Conservation (phyloP, 2,888 invertebrate genomes). For the Agonum fuliginosum region DNA sequence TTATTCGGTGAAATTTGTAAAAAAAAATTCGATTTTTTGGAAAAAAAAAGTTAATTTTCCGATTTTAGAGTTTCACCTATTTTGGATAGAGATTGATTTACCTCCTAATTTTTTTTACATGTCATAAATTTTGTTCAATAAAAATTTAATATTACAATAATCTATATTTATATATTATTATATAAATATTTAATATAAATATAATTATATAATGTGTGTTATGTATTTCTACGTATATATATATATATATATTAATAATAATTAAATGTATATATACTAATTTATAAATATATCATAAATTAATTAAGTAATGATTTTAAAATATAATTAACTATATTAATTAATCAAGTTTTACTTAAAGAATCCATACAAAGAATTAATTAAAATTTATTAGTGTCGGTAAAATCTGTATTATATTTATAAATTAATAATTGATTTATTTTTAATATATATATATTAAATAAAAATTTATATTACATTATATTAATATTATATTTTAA, state of each 20-base stretch:
- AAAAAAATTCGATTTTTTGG: background rate
- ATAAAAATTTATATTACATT: conserved; percentile 60
- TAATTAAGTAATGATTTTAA: background rate
- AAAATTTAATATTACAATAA: conserved; percentile 56
- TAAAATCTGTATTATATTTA: conserved; percentile 63
- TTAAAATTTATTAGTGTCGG: conserved; percentile 63
- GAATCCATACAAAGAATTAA: conserved; percentile 58
- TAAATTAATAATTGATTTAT: conserved; percentile 62
- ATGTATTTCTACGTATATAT: conserved; percentile 60
- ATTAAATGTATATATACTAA: conserved; percentile 54
- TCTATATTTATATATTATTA: conserved; percentile 59
- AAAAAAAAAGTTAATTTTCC: background rate
- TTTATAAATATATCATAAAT: conserved; percentile 50
- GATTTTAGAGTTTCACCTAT: background rate
- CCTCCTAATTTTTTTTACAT: background rate
- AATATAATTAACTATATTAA: conserved; percentile 53
- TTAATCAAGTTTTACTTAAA: conserved; percentile 18
- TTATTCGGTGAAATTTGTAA: background rate
- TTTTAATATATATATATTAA: conserved; percentile 63
- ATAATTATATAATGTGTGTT: conserved; percentile 62
- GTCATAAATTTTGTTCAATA: conserved; percentile 27
- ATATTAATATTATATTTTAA: conserved; percentile 62
- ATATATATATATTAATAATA: conserved; percentile 62
- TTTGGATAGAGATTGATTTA: conserved; percentile 17
- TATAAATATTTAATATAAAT: conserved; percentile 65